A percentile compares a stretch with the other conserved stretches of the same genome.
Conservation (phyloP, 2,113 vertebrate genomes). For the Tor tambroides region DNA sequence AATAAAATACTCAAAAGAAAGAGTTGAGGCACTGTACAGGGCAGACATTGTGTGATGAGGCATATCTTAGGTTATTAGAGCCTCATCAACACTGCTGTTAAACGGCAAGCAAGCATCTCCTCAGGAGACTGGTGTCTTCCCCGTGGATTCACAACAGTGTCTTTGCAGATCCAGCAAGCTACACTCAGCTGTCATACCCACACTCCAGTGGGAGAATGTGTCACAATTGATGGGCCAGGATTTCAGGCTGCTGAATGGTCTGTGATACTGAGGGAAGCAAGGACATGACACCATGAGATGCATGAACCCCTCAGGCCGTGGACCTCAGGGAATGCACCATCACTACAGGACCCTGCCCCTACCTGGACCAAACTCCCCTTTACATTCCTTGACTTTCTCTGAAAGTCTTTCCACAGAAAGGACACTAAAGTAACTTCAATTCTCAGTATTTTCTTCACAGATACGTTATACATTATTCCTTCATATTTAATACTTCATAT, state of each 20-base stretch:
- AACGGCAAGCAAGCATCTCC: background rate
- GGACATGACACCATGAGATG: background rate
- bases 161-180: background rate
- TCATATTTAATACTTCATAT: background rate
- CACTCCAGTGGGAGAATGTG: background rate
- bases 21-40: background rate
- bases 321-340: background rate
- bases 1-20: background rate
- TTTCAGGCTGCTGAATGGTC: background rate
- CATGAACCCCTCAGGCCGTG: background rate
- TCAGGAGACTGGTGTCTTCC: background rate
- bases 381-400: background rate
- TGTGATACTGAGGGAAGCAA: background rate
- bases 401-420: background rate
- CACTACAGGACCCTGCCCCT: background rate
- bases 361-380: background rate
- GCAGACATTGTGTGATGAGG: background rate
- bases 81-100: conserved; percentile 1
- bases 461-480: background rate
- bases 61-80: background rate
- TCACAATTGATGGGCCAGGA: background rate
- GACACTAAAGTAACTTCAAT: background rate
- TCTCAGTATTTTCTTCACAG: background rate
- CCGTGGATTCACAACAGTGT: background rate
- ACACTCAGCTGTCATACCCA: background rate